Evolutionary conservation across 2,113 vertebrate genomes (phyloP), one percentile per base, ranked within the genome.

Genomic region (Arothron firmamentum): DNA sequence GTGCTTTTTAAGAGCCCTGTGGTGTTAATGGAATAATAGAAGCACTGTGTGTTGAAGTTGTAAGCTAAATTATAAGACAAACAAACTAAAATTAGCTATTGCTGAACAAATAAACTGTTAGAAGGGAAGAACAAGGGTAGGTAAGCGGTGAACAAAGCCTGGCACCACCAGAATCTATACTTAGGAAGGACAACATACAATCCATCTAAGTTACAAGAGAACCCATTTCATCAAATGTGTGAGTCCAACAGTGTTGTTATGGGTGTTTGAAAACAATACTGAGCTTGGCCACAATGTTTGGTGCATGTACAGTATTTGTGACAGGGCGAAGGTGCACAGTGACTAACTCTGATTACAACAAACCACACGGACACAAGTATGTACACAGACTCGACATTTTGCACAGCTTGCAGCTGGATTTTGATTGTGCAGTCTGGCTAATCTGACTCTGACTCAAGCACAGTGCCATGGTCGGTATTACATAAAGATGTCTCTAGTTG

Each of bases 101-200:
- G 76, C 67, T 53, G 78, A 76, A 65, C 55, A 81, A 81, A 87
- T 71, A 82, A 86, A 84, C 81, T 79, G 58, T 57, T 56, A 53
- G 38, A 50, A 41, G 45, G 56, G 25, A 52, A 65, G 53, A 62
- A 45, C 66, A 67, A 78, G 56, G 38, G 43, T 6, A 63, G 46
- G 25, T 45, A 57, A 25, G 63, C 53, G 51, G 59, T 73, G 66
- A 46, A 69, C 68, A 34, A 57, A 71, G 47, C 59, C 15, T 56
- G 66, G 43, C 19, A 28, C 60, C 66, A 43, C 25, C 38, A 46
- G 20, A 56, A 19, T 20, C 51, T 68, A 58, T 73, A 54, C 42
- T 50, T n/a, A 57, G 52, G 51, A 80, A 67, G 53, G 80, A 70
- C 60, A 78, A 70, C 56, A 75, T 73, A 64, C 61, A 61, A 56